Evolutionary conservation across 53 echinoderm and acorn worm genomes (phyloP).

Genomic region (Patiria pectinifera): DNA sequence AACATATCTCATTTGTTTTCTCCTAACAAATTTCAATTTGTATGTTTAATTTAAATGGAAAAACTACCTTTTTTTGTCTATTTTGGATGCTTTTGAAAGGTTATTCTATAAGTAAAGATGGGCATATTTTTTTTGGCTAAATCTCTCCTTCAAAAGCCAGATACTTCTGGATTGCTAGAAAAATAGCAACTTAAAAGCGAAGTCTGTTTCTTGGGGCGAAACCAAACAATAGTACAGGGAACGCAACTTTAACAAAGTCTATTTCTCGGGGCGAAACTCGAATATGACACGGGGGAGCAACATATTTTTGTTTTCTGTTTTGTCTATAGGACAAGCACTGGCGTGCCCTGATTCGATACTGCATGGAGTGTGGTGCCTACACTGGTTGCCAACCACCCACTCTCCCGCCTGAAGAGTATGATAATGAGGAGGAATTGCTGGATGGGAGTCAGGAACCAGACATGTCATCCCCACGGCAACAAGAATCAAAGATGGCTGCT

Average conservation of each 20-base stretch:
- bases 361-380: slow-evolving; percentile 81
- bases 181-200: too few relatives aligned
- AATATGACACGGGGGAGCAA: not conserved
- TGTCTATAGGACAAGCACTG: slow-evolving; percentile 62
- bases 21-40: too few relatives aligned
- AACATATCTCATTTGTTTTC: too few relatives aligned
- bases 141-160: too few relatives aligned
- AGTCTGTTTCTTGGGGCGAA: too few relatives aligned
- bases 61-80: too few relatives aligned
- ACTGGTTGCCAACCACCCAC: slow-evolving; percentile 87
- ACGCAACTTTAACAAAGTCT: not conserved
- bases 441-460: slow-evolving; percentile 41
- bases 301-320: not conserved
- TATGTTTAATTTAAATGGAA: too few relatives aligned
- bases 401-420: slow-evolving; percentile 48
- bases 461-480: not conserved
- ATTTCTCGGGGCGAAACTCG: not conserved
- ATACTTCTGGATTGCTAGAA: too few relatives aligned
- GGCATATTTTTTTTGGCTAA: too few relatives aligned
- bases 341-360: slow-evolving; percentile 82
- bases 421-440: slow-evolving; percentile 36
- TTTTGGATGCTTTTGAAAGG: too few relatives aligned
- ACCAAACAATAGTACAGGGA: not conserved
- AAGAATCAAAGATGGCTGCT: slow-evolving; percentile 1
- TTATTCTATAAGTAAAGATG: too few relatives aligned